A percentile compares a stretch with the other conserved stretches of the same genome.
These are phyloP conservation scores for Diadophis punctatus DNA, from an alignment of 2,113 vertebrate genomes.

Conservation along the genomic window DNA sequence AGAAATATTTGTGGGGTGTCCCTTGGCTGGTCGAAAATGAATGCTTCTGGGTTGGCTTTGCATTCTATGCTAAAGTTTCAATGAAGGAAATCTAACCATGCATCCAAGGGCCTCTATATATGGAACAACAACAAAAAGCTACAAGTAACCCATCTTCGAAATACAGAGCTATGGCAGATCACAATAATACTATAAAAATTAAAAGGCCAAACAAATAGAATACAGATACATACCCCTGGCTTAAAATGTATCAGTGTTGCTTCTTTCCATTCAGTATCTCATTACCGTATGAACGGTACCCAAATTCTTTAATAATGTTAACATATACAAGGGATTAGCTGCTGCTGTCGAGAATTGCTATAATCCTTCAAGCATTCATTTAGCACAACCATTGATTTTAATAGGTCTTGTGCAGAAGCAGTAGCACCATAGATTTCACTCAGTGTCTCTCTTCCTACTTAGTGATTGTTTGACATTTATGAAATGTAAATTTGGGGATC, in stretches of 20 bases:
- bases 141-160: constrained; percentile 1
- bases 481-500: background rate
- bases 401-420: constrained; percentile 7
- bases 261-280: background rate
- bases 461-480: constrained; percentile 15
- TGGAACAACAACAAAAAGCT: background rate
- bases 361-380: background rate
- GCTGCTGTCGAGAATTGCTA: background rate
- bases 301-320: background rate
- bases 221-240: background rate
- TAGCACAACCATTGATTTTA: constrained; percentile 3
- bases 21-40: background rate
- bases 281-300: background rate
- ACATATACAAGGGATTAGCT: background rate
- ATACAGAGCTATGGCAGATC: background rate
- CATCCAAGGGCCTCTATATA: background rate
- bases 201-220: background rate
- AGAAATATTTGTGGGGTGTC: background rate
- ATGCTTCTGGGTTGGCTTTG: background rate
- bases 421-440: background rate
- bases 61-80: background rate
- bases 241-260: background rate
- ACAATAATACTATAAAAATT: background rate
- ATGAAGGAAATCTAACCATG: background rate
- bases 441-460: background rate